Conservation (phyloP, 2,888 invertebrate species). For the Drosophila setosimentum region DNA sequence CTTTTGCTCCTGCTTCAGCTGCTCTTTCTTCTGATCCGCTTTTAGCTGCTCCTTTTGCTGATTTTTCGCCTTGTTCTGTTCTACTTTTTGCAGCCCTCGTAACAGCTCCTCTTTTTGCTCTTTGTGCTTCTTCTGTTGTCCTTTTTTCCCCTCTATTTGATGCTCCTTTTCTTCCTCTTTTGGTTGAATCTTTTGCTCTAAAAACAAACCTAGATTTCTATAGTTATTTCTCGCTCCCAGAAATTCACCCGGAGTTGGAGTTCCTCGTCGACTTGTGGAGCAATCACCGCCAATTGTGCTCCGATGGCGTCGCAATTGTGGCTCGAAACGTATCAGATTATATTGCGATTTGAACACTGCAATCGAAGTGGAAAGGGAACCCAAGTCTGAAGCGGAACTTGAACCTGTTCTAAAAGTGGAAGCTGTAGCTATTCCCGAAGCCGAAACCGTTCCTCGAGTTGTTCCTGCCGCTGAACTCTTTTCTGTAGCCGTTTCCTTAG, state of each 20-base stretch:
- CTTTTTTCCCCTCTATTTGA: background rate
- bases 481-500: background rate
- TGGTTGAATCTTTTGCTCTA: background rate
- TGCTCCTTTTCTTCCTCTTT: background rate
- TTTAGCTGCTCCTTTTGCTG: background rate
- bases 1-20: background rate
- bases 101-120: background rate
- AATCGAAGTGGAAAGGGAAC: background rate
- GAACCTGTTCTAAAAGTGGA: background rate
- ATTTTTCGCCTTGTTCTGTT: background rate
- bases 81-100: background rate
- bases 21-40: background rate
- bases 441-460: background rate
- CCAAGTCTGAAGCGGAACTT: background rate
- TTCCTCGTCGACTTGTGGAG: slow-evolving; percentile 7
- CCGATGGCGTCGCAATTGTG: slow-evolving; percentile 6
- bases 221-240: background rate
- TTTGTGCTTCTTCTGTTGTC: background rate
- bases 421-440: background rate
- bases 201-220: slow-evolving; percentile 1
- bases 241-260: slow-evolving; percentile 28
- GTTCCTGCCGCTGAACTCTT: background rate
- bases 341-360: slow-evolving; percentile 3
- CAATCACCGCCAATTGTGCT: background rate
- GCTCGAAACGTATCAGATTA: slow-evolving; percentile 12